Evolutionary conservation across 92 coral and sea anemone genomes (phyloP).

Genomic region (Porites divaricata): DNA sequence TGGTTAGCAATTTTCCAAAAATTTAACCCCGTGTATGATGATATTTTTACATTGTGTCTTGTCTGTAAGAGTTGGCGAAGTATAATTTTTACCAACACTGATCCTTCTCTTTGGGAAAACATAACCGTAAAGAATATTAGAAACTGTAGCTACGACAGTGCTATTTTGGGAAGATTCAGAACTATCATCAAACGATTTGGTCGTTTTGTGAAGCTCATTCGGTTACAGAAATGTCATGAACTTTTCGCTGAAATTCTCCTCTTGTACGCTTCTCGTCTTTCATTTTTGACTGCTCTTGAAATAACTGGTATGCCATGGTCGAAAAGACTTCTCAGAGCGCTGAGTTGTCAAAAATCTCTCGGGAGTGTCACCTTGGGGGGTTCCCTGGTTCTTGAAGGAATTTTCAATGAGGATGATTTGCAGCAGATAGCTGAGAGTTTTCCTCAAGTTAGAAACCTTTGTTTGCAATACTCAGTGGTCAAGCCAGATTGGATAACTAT

Average conservation of each 20-base stretch:
- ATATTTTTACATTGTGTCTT: slow-evolving; percentile 58
- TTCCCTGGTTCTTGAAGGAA: slow-evolving; percentile 25
- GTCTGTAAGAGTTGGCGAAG: slow-evolving; percentile 83
- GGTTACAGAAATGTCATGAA: slow-evolving; percentile 75
- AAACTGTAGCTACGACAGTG: slow-evolving; percentile 65
- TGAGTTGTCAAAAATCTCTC: slow-evolving; percentile 70
- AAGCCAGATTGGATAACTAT: slow-evolving; percentile 46
- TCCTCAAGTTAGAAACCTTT: slow-evolving; percentile 55
- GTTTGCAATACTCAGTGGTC: slow-evolving; percentile 71
- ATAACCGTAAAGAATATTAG: slow-evolving; percentile 66
- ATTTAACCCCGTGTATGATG: slow-evolving; percentile 80
- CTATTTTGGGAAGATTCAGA: slow-evolving; percentile 64
- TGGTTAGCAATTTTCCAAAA: slow-evolving; percentile 77
- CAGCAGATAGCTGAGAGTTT: slow-evolving; percentile 60
- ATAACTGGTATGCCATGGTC: slow-evolving; percentile 78
- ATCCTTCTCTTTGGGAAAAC: slow-evolving; percentile 80
- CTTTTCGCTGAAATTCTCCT: slow-evolving; percentile 64
- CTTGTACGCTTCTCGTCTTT: slow-evolving; percentile 31
- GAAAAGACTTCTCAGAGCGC: slow-evolving; percentile 60
- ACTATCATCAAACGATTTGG: slow-evolving; percentile 56
- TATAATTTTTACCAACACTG: slow-evolving; percentile 64
- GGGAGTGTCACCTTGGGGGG: slow-evolving; percentile 63
- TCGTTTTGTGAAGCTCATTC: slow-evolving; percentile 52
- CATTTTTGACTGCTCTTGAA: slow-evolving; percentile 64
- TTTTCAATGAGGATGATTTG: slow-evolving; percentile 57